Base-by-base conservation (phyloP, 2,888 invertebrate genomes). In the Copidosoma aretas region DNA sequence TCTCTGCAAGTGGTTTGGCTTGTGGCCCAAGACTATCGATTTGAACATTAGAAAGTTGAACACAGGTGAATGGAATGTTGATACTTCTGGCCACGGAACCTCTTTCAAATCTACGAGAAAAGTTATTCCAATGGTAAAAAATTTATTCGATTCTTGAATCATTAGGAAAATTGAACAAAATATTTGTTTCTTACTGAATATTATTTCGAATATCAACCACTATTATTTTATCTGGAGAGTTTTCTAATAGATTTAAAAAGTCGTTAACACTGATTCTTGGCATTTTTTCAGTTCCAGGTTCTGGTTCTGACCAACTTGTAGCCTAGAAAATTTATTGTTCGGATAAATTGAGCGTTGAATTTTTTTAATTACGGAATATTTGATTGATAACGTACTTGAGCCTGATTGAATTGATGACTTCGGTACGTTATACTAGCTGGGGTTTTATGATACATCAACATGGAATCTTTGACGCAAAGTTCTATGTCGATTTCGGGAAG, bases 401-500 rank as follows among this genome's bases (percentile, higher is more conserved):
- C 73, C 63, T 81, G 81, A 77, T 80, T 78, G 60, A 77, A 82
- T 69, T 93, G 93, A 84, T 95, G 92, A 79, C 91, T 89, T 68
- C 97, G 88, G 81, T 91, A 92, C 52, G 94, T 93, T 60, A 96
- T 91, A 84, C 97, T 97, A 73, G 90, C 89, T 0, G 97, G 97
- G 0, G 97, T 96, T 71, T 86, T 89, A 72, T 91, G 88, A 80
- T 92, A 97, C 86, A 96, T 93, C 73, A 90, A 89, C 75, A 93
- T 91, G 0, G 97, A 95, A 82, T 94, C 93, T 79, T 89, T 89
- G 0, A 97, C 95, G 84, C 96, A 96, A 75, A 91, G 89, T 79
- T 97, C 96, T 78, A 98, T 97, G 77, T 97, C 96, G 70, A 98
- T 94, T 84, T 97, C 97, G 60, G 98, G 98, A 79, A 99, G 88